These are phyloP conservation scores for Bombus ignitus DNA, from an alignment of 1,140 invertebrate genomes.

Conservation along the genomic window DNA sequence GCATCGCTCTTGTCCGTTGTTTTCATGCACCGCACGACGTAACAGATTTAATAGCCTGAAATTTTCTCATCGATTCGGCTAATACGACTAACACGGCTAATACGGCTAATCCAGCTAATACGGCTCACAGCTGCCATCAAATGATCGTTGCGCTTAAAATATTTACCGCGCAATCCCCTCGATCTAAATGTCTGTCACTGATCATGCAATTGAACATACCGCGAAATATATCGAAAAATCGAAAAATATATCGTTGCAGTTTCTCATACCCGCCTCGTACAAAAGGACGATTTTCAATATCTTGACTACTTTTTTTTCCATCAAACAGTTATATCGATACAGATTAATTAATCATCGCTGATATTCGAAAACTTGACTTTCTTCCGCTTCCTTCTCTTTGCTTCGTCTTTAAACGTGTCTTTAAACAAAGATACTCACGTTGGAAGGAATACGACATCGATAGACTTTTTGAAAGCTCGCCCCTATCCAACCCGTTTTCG, in stretches of 20 bases:
- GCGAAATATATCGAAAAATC: neutral
- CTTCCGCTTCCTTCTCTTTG: too few relatives aligned
- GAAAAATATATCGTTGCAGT: too few relatives aligned
- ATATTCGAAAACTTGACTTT: too few relatives aligned
- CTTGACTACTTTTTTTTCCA: neutral
- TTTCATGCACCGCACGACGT: neutral
- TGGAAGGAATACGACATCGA: too few relatives aligned
- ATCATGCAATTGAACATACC: neutral
- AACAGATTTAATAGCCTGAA: constrained; percentile 26
- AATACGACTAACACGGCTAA: constrained; percentile 8
- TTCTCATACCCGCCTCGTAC: too few relatives aligned
- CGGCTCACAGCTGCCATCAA: constrained; percentile 17
- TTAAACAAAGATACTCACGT: neutral
- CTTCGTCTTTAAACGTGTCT: too few relatives aligned
- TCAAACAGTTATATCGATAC: neutral
- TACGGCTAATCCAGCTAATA: constrained; percentile 21
- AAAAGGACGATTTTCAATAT: neutral
- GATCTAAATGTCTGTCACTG: neutral
- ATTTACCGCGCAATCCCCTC: neutral
- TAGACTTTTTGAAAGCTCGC: too few relatives aligned
- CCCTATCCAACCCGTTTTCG: neutral
- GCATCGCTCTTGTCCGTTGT: neutral
- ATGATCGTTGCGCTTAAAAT: constrained; percentile 5
- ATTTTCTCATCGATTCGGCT: constrained; percentile 57
- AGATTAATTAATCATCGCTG: neutral